phyloP scores from a whole-genome alignment of 2,113 vertebrate species.

The Daboia siamensis region DNA sequence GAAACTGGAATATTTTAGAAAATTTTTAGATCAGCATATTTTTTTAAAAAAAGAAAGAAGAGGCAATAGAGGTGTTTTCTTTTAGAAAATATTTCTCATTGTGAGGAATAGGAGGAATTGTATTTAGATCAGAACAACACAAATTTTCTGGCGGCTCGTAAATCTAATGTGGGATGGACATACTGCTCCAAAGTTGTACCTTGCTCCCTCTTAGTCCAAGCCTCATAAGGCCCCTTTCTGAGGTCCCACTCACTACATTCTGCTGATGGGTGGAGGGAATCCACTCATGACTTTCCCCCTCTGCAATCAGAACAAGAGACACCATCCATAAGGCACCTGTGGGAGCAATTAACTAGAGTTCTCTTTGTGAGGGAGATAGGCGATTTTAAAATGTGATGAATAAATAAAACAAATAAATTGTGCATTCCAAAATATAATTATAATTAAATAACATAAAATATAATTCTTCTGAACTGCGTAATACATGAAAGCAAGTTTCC shows the following conservation, averaged over 20 bases:
- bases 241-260: background rate
- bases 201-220: background rate
- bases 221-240: background rate
- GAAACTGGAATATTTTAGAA: background rate
- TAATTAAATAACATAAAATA: background rate
- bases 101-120: background rate
- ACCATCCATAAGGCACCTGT: background rate
- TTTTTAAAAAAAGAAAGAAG: background rate
- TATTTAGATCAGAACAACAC: background rate
- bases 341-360: background rate
- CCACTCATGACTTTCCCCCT: background rate
- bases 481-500: background rate
- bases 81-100: background rate
- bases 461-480: background rate
- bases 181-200: background rate
- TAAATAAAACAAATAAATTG: background rate
- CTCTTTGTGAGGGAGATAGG: background rate
- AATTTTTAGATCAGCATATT: background rate
- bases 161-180: background rate
- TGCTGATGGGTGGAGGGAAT: background rate
- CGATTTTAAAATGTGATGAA: background rate
- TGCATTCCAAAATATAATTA: background rate
- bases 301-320: background rate
- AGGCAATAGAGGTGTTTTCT: background rate
- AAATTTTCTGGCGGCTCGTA: background rate